Conservation (phyloP, 2,113 vertebrate species). For the Origma solitaria region DNA sequence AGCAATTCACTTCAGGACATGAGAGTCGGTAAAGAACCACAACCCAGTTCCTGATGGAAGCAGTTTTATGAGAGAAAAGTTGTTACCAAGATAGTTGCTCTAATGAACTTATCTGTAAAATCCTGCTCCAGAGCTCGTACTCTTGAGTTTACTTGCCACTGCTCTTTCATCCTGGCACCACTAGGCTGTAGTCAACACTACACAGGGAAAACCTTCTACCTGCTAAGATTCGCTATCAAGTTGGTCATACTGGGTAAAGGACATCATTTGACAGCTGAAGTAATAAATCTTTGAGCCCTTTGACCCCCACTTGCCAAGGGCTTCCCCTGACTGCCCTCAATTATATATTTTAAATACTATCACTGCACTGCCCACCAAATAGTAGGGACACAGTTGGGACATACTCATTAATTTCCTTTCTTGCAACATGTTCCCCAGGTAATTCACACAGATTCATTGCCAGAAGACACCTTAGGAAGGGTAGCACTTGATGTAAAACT, state of each 20-base stretch:
- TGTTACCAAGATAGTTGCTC: not conserved
- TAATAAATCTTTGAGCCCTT: not conserved
- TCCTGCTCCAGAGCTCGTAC: not conserved
- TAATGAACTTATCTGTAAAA: not conserved
- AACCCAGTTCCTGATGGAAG: not conserved
- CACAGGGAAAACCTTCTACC: not conserved
- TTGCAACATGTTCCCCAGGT: not conserved
- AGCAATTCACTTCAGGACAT: not conserved
- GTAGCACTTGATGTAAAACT: not conserved
- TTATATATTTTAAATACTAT: not conserved
- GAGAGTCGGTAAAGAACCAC: not conserved
- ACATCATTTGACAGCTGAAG: constrained; percentile 7
- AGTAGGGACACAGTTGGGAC: not conserved
- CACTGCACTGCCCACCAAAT: not conserved
- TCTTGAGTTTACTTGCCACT: not conserved
- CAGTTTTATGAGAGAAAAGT: not conserved
- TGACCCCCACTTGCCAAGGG: not conserved
- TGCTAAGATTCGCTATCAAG: constrained; percentile 21
- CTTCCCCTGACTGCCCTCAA: not conserved
- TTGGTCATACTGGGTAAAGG: not conserved
- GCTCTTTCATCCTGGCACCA: constrained; percentile 18
- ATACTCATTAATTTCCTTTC: not conserved
- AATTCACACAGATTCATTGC: not conserved
- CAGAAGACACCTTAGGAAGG: not conserved
- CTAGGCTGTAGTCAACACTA: constrained; percentile 6